Evolutionary conservation across 92 coral and sea anemone species (phyloP).

Genomic region (Phenganax stokvisi): DNA sequence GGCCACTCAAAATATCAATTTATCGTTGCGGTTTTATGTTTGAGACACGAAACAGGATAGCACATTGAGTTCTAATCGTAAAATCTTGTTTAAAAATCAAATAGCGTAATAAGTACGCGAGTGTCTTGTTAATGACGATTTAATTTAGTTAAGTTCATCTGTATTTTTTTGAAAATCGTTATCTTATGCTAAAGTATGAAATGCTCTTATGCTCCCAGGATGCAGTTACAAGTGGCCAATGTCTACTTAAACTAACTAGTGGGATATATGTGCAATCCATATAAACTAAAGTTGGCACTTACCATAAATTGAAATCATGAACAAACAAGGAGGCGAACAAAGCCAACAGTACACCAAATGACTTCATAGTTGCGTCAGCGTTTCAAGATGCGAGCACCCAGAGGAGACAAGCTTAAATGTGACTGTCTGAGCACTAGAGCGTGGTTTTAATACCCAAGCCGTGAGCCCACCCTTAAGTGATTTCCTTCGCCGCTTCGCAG

Average conservation of each 20-base stretch:
- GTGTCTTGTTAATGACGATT: not conserved
- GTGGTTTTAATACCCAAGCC: conserved; percentile 24
- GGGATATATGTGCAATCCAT: not conserved
- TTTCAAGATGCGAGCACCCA: not conserved
- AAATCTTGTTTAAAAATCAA: conserved; percentile 22
- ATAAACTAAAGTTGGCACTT: not conserved
- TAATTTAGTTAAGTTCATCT: not conserved
- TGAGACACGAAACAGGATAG: not conserved
- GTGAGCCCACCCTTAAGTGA: conserved; percentile 40
- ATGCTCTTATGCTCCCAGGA: not conserved
- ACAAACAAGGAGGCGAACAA: not conserved
- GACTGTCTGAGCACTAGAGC: conserved; percentile 6
- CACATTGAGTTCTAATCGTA: not conserved
- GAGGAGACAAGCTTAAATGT: not conserved
- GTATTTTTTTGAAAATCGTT: not conserved
- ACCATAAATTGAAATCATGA: conserved; percentile 14
- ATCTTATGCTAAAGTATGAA: not conserved
- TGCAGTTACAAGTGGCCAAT: not conserved
- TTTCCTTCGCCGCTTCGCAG: conserved; percentile 15
- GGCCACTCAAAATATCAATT: conserved; percentile 4
- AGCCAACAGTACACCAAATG: not conserved
- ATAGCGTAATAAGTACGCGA: not conserved
- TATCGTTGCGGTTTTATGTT: not conserved
- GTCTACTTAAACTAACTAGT: too few species aligned
- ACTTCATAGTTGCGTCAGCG: conserved; percentile 7